These are phyloP conservation scores for Diadumene lineata DNA, from an alignment of 92 coral and sea anemone species.

Conservation along the genomic window DNA sequence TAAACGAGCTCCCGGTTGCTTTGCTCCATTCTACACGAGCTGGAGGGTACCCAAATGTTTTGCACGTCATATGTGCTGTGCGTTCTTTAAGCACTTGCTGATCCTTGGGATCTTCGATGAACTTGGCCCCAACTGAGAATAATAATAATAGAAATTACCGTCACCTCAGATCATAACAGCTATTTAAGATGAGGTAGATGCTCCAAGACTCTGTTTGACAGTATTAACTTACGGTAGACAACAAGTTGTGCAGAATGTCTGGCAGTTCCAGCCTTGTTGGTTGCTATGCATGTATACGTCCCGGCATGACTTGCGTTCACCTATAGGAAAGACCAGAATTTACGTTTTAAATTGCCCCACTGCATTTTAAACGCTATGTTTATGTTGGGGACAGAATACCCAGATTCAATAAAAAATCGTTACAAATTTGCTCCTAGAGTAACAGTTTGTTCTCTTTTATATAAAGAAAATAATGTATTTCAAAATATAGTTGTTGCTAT, in stretches of 20 bases:
- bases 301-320: slow-evolving; percentile 75
- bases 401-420: too few relatives aligned
- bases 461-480: too few relatives aligned
- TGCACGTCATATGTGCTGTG: slow-evolving; percentile 70
- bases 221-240: slow-evolving; percentile 71
- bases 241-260: slow-evolving; percentile 54
- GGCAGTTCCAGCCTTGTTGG: slow-evolving; percentile 68
- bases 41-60: slow-evolving; percentile 82
- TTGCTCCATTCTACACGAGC: slow-evolving; percentile 92
- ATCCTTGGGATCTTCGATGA: slow-evolving; percentile 60
- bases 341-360: too few relatives aligned
- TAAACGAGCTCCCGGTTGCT: slow-evolving; percentile 45
- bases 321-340: neutral
- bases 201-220: neutral
- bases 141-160: too few relatives aligned
- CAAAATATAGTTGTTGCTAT: too few relatives aligned
- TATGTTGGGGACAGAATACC: too few relatives aligned
- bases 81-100: slow-evolving; percentile 76
- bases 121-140: slow-evolving; percentile 71
- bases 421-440: too few relatives aligned
- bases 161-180: too few relatives aligned
- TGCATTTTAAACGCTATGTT: too few relatives aligned
- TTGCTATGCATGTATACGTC: slow-evolving; percentile 73
- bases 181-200: neutral
- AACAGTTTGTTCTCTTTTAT: too few relatives aligned